Conservation (phyloP, 2,113 vertebrate species). For the human (Homo sapiens) region DNA sequence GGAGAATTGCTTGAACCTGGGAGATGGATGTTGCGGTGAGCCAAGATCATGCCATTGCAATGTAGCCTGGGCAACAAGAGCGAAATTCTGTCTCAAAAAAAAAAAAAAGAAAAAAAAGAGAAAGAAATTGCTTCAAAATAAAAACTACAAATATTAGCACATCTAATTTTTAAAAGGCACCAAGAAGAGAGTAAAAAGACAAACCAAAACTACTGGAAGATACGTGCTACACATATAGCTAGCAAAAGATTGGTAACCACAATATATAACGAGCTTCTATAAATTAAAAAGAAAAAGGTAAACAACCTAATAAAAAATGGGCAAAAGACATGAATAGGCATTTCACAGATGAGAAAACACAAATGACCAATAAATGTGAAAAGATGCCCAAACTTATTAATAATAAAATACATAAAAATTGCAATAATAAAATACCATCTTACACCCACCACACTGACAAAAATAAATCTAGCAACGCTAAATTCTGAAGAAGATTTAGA, state of each 20-base stretch:
- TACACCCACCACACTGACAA: neutral
- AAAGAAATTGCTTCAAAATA: neutral
- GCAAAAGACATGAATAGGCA: slow-evolving; percentile 21
- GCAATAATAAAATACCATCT: neutral
- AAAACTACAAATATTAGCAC: neutral
- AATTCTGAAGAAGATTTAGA: neutral
- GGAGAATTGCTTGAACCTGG: too few relatives aligned
- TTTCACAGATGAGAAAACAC: slow-evolving; percentile 17
- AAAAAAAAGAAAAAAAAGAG: too few relatives aligned
- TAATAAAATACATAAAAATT: neutral
- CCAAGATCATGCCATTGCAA: too few relatives aligned
- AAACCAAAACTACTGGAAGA: neutral
- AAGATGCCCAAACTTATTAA: slow-evolving; percentile 4
- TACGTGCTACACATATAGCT: neutral
- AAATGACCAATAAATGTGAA: neutral
- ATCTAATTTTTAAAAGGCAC: neutral
- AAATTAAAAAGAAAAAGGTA: neutral
- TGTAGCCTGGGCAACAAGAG: too few relatives aligned
- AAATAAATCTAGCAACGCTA: neutral
- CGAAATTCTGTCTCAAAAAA: too few relatives aligned
- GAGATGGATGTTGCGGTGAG: too few relatives aligned
- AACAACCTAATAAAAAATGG: slow-evolving; percentile 32
- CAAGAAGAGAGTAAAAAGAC: neutral
- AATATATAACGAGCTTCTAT: neutral
- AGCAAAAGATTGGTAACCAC: neutral